Evolutionary conservation across 2,797 vertebrate genomes (phyloP).

Genomic region (Anolis apletophallus): DNA sequence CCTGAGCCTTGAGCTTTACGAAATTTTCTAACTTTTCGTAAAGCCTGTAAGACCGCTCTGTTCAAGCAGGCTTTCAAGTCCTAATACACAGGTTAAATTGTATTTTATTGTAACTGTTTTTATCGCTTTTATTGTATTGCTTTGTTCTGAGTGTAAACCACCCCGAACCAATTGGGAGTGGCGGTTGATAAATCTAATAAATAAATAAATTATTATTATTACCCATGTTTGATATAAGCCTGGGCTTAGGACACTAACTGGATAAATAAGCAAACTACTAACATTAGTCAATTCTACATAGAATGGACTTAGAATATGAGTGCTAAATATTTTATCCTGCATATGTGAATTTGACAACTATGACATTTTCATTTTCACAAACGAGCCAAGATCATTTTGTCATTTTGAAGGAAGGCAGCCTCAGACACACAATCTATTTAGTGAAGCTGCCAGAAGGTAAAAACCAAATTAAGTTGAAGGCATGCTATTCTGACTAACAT

Average conservation of each 20-base stretch:
- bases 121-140: no score
- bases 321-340: not conserved
- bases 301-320: not conserved
- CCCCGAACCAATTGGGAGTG: no score
- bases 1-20: no score
- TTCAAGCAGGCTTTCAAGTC: no score
- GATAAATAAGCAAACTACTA: not conserved
- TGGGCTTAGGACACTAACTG: not conserved
- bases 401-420: constrained; percentile 32
- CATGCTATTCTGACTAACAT: constrained; percentile 55
- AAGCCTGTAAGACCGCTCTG: no score
- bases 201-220: constrained; percentile 19
- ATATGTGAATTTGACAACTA: constrained; percentile 10
- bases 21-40: no score
- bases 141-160: no score
- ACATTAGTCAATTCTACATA: not conserved
- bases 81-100: no score
- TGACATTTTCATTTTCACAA: constrained; percentile 1
- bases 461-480: constrained; percentile 59
- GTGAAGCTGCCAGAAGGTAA: constrained; percentile 59
- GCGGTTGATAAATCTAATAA: no score
- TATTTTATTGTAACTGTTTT: no score
- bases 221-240: not conserved
- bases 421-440: constrained; percentile 57
- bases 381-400: not conserved